These are phyloP conservation scores for Norana najaformis DNA, from an alignment of 2,888 invertebrate species.

Conservation along the genomic window DNA sequence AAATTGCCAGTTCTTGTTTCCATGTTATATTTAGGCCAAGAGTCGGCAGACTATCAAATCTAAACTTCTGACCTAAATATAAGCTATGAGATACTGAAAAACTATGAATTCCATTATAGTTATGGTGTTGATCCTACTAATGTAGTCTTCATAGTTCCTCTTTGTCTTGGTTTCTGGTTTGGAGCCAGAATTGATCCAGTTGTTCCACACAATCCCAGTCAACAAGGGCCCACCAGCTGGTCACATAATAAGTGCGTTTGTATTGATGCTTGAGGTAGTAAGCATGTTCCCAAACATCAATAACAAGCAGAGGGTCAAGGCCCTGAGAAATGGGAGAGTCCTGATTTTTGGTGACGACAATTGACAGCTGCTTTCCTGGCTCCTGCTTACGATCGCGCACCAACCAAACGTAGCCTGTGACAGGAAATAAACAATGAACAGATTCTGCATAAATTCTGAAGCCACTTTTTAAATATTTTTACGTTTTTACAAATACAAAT, in stretches of 20 bases:
- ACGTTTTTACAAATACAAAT: too few species aligned
- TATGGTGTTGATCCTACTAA: neutral
- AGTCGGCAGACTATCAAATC: neutral
- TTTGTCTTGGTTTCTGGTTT: neutral
- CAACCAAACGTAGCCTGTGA: conserved; percentile 56
- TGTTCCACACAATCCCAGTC: conserved; percentile 52
- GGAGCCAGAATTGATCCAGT: conserved; percentile 51
- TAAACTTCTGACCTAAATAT: neutral
- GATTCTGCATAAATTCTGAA: neutral
- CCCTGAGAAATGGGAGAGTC: conserved; percentile 51
- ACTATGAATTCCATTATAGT: neutral
- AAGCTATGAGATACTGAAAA: neutral
- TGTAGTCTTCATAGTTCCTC: neutral
- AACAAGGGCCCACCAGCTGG: conserved; percentile 55
- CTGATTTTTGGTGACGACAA: conserved; percentile 52
- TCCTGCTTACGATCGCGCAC: conserved; percentile 45
- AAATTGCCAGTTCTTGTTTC: neutral
- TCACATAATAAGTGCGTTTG: conserved; percentile 24
- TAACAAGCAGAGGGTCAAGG: conserved; percentile 51
- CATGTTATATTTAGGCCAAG: neutral
- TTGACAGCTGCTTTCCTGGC: conserved; percentile 42
- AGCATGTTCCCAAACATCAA: conserved; percentile 59
- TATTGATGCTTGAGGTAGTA: conserved; percentile 53
- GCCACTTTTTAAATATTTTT: too few species aligned
- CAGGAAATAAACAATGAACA: neutral